A percentile compares a stretch with the other conserved stretches of the same genome.
phyloP scores from a whole-genome alignment of 2,888 invertebrate genomes.

The Calameuta filiformis region DNA sequence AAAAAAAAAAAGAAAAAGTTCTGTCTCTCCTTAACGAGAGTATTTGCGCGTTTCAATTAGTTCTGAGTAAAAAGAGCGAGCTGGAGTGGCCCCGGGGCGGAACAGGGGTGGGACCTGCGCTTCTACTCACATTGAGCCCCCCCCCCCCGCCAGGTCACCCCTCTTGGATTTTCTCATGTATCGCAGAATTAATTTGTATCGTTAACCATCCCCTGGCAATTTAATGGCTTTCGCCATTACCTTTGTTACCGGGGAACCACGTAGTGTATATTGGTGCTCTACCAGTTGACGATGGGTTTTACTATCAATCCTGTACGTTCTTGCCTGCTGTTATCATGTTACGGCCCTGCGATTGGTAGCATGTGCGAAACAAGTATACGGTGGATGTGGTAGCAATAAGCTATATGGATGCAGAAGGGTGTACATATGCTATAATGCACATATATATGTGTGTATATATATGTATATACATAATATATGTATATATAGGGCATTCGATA shows the following conservation, averaged over 20 bases:
- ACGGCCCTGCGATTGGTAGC: not conserved
- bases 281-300: not conserved
- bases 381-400: not conserved
- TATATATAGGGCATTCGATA: not conserved
- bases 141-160: not conserved
- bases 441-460: no score
- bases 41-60: slow-evolving; percentile 41
- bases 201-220: slow-evolving; percentile 29
- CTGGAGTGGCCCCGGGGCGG: slow-evolving; percentile 7
- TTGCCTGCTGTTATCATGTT: not conserved
- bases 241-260: slow-evolving; percentile 4
- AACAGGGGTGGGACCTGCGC: not conserved
- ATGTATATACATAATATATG: not conserved
- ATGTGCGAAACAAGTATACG: not conserved
- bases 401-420: not conserved
- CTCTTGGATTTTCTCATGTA: slow-evolving; percentile 22
- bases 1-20: not conserved
- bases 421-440: not conserved
- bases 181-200: slow-evolving; percentile 41
- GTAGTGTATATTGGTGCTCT: not conserved
- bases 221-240: slow-evolving; percentile 7
- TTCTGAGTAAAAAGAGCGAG: slow-evolving; percentile 28
- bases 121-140: not conserved
- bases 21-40: slow-evolving; percentile 31
- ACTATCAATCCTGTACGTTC: not conserved